Percentiles rank a stretch among this genome's conserved stretches.
phyloP scores from a whole-genome alignment of 1,140 invertebrate genomes.

The Manduca sexta region DNA sequence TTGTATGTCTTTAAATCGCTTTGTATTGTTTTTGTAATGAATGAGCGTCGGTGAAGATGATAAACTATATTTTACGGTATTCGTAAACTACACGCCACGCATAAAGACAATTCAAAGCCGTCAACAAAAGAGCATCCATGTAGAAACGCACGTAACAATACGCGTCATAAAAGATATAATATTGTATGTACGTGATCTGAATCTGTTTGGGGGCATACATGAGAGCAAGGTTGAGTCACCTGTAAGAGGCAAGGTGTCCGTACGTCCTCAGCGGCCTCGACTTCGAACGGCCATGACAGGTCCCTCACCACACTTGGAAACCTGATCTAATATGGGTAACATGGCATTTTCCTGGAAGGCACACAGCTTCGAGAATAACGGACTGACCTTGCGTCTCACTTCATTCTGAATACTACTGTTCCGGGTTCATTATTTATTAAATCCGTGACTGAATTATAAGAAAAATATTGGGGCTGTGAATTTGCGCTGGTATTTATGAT shows the following conservation, averaged over 20 bases:
- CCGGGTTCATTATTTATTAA: conserved; percentile 2
- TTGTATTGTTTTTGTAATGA: too few species aligned
- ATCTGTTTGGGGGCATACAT: conserved; percentile 18
- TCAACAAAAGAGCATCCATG: neutral
- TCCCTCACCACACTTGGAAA: conserved; percentile 17
- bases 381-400: neutral
- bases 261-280: conserved; percentile 18
- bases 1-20: too few species aligned
- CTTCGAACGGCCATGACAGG: conserved; percentile 34
- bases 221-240: conserved; percentile 30
- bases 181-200: conserved; percentile 20
- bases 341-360: conserved; percentile 19
- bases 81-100: too few species aligned
- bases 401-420: conserved; percentile 1
- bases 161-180: conserved; percentile 1
- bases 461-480: too few species aligned
- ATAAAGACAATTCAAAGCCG: too few species aligned
- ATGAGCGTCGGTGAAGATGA: too few species aligned
- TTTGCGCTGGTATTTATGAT: too few species aligned
- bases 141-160: neutral
- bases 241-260: conserved; percentile 11
- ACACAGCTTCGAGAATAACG: neutral
- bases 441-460: too few species aligned
- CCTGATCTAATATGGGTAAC: conserved; percentile 13
- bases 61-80: too few species aligned